Percentiles rank a stretch among this genome's conserved stretches.
These are phyloP conservation scores for Sussaba pulchella DNA, from an alignment of 2,888 invertebrate species.

Conservation along the genomic window DNA sequence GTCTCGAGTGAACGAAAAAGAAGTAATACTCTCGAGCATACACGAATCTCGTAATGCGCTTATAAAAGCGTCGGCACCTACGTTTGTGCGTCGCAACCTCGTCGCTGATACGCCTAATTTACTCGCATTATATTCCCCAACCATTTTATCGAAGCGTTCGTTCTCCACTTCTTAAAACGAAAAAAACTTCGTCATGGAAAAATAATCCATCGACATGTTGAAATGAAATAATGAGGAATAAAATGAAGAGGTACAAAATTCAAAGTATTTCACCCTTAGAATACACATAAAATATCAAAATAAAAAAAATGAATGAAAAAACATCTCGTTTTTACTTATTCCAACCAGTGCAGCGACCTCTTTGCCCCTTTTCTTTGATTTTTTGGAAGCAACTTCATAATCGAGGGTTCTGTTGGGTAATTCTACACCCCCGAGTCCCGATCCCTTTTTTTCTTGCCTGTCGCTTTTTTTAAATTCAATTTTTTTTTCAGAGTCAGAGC, in stretches of 20 bases:
- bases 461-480: constrained; percentile 11
- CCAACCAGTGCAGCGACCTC: constrained; percentile 28
- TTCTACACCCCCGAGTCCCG: constrained; percentile 18
- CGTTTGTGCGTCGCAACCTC: not conserved
- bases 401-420: constrained; percentile 59
- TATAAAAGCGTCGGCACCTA: not conserved
- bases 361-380: constrained; percentile 43
- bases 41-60: not conserved
- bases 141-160: not conserved
- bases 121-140: constrained; percentile 32
- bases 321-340: constrained; percentile 20
- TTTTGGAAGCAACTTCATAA: constrained; percentile 67
- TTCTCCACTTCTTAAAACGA: not conserved
- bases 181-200: not conserved
- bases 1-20: too few relatives aligned
- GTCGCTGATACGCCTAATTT: constrained; percentile 18
- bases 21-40: not conserved
- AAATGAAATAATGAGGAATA: not conserved
- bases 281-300: not conserved
- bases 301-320: not conserved
- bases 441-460: not conserved
- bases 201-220: not conserved
- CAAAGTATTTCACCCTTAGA: not conserved
- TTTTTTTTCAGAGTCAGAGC: constrained; percentile 36
- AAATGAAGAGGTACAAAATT: not conserved